Evolutionary conservation across 2,797 vertebrate genomes (phyloP).

Genomic region (Sphenodon punctatus): DNA sequence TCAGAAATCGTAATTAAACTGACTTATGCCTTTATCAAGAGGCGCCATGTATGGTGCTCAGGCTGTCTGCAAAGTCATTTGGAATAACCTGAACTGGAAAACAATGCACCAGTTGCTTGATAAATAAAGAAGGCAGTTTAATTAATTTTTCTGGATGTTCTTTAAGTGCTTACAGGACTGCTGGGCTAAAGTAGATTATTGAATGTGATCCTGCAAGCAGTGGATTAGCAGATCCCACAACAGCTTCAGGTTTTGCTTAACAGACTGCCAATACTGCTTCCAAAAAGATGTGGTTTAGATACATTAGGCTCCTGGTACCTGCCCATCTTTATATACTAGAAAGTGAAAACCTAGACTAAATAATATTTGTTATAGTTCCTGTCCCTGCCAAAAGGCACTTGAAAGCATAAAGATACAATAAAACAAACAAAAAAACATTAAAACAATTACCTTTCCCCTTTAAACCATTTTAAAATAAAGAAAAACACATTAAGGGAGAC

Average conservation of each 20-base stretch:
- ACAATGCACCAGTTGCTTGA: conserved; percentile 14
- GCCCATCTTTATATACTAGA: neutral
- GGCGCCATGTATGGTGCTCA: neutral
- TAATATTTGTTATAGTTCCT: too few species aligned
- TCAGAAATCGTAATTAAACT: conserved; percentile 8
- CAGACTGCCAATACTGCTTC: conserved; percentile 29
- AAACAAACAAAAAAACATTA: too few species aligned
- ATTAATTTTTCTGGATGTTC: conserved; percentile 11
- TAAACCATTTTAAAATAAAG: too few species aligned
- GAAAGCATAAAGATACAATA: too few species aligned
- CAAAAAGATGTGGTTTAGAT: conserved; percentile 31
- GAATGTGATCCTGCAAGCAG: conserved; percentile 25
- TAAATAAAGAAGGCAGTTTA: conserved; percentile 51
- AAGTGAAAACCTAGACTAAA: conserved; percentile 29
- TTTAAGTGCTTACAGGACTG: conserved; percentile 17
- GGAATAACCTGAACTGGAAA: conserved; percentile 25
- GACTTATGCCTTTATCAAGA: conserved; percentile 26
- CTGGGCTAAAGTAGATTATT: conserved; percentile 15
- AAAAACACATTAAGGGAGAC: too few species aligned
- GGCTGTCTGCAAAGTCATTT: conserved; percentile 33
- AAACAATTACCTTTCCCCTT: too few species aligned
- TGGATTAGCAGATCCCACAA: neutral
- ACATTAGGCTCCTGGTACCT: conserved; percentile 9
- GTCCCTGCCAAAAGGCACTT: too few species aligned
- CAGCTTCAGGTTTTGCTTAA: conserved; percentile 27